These are phyloP conservation scores for Pagetopsis macropterus DNA, from an alignment of 2,797 vertebrate species.

Conservation along the genomic window DNA sequence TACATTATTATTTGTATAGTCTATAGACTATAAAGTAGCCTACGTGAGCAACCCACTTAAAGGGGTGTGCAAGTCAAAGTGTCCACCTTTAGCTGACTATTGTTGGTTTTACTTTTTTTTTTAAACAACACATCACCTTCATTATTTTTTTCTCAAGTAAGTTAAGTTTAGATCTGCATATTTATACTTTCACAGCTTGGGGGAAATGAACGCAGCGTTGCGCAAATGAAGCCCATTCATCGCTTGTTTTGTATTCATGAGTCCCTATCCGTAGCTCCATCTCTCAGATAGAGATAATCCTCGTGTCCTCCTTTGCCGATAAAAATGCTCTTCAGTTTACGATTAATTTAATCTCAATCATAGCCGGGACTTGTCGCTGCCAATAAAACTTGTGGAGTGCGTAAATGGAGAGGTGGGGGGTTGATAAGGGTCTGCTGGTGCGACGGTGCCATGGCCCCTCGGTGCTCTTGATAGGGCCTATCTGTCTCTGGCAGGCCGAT, in stretches of 20 bases:
- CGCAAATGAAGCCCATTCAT: conserved; percentile 64
- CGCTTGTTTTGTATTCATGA: conserved; percentile 75
- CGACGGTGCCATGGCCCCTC: conserved; percentile 63
- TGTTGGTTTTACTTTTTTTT: background rate
- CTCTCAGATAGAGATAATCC: conserved; percentile 73
- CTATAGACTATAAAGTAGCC: background rate
- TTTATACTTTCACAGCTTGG: conserved; percentile 44
- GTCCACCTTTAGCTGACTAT: conserved; percentile 1
- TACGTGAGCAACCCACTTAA: too few relatives aligned
- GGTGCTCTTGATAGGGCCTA: conserved; percentile 82
- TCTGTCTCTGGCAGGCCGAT: conserved; percentile 83
- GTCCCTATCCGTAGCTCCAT: conserved; percentile 67
- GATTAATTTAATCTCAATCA: conserved; percentile 91
- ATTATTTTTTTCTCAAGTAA: background rate
- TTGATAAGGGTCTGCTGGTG: conserved; percentile 78
- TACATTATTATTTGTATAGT: too few relatives aligned
- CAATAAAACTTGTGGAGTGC: conserved; percentile 84
- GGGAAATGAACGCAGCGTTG: conserved; percentile 56
- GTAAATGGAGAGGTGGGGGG: conserved; percentile 63
- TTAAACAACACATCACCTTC: conserved; percentile 3
- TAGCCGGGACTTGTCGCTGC: conserved; percentile 77
- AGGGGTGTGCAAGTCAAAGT: conserved; percentile 1
- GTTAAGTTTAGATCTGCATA: conserved; percentile 37
- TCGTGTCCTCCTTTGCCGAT: conserved; percentile 76
- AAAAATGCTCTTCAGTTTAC: conserved; percentile 85